Conservation (phyloP, 2,113 vertebrate genomes). For the Calyptomena viridis region DNA sequence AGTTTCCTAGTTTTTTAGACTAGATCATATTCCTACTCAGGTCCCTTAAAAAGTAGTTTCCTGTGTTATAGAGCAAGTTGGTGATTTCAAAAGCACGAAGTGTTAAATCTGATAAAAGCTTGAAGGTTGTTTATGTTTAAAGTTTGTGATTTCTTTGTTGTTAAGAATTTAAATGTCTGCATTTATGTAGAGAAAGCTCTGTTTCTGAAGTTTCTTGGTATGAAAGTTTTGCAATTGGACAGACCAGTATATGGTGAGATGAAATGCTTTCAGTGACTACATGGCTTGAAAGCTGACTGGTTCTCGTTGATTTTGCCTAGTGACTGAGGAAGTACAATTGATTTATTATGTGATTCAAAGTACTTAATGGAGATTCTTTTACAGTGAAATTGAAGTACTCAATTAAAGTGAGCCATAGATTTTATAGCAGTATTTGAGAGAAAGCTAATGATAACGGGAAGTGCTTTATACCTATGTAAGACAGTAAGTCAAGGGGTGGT, state of each 20-base stretch:
- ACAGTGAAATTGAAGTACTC: not conserved
- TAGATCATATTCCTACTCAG: not conserved
- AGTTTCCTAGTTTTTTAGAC: not conserved
- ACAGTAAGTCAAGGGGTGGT: not conserved
- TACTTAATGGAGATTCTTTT: not conserved
- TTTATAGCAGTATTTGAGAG: not conserved
- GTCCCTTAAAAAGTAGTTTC: not conserved
- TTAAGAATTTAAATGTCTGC: not conserved
- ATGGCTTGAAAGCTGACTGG: not conserved
- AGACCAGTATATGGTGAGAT: not conserved
- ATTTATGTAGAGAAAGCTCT: not conserved
- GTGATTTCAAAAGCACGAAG: not conserved
- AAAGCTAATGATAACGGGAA: not conserved
- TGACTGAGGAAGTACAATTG: not conserved
- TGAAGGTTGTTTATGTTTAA: not conserved
- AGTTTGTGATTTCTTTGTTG: not conserved
- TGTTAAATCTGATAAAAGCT: not conserved
- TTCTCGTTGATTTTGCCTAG: not conserved
- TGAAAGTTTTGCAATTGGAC: not conserved
- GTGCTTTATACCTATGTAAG: not conserved
- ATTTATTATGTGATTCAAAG: not conserved
- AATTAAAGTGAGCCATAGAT: not conserved
- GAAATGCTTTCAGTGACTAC: not conserved
- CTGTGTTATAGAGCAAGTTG: not conserved
- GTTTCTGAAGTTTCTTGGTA: not conserved